Evolutionary conservation across 2,888 invertebrate species (phyloP).

Genomic region (Stenchaetothrips biformis): DNA sequence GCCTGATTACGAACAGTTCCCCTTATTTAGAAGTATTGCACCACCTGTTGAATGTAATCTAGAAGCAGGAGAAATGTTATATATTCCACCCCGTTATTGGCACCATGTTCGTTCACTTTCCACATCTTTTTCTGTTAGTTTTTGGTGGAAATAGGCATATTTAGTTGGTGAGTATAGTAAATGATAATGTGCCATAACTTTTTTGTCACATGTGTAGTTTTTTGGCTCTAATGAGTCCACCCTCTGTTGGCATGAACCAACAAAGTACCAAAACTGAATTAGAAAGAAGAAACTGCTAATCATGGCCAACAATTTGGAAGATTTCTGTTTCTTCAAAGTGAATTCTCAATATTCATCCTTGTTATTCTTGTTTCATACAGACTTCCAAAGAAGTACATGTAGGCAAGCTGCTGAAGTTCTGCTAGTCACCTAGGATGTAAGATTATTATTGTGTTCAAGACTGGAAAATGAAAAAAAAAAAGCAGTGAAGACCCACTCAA

Average conservation of each 20-base stretch:
- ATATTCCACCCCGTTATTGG: conserved; percentile 95
- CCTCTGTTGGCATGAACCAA: too few relatives aligned
- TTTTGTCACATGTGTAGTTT: too few relatives aligned
- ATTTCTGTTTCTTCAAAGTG: too few relatives aligned
- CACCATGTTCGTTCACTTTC: conserved; percentile 88
- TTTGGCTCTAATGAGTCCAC: too few relatives aligned
- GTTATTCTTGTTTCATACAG: not conserved
- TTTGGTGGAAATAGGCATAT: conserved; percentile 79
- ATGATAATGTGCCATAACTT: too few relatives aligned
- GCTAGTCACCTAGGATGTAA: conserved; percentile 2
- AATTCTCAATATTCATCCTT: not conserved
- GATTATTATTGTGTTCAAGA: not conserved
- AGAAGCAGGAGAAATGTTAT: conserved; percentile 82
- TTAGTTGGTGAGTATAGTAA: not conserved
- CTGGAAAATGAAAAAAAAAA: not conserved
- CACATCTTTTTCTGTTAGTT: conserved; percentile 92
- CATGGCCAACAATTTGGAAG: too few relatives aligned
- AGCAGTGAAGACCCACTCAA: not conserved
- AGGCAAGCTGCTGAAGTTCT: not conserved
- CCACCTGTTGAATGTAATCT: conserved; percentile 65
- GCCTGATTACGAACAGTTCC: conserved; percentile 67
- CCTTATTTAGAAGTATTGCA: conserved; percentile 58
- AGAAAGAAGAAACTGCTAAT: too few relatives aligned
- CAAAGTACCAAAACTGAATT: too few relatives aligned
- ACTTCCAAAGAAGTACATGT: not conserved